Conservation (phyloP, 2,888 invertebrate genomes). For the Abrostola tripartita region DNA sequence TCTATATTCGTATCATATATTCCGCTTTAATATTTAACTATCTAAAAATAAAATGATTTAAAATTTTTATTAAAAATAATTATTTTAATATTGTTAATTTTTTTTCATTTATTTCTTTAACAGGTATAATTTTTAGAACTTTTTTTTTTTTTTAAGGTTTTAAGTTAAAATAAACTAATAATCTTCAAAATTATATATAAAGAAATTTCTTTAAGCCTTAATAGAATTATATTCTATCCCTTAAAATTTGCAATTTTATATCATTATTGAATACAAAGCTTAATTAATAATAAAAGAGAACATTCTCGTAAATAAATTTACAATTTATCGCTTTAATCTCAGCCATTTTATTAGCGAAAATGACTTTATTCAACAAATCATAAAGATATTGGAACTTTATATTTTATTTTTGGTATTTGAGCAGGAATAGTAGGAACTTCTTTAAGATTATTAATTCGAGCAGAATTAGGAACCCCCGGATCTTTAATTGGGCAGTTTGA, state of each 20-base stretch:
- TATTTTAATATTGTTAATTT: slow-evolving; percentile 66
- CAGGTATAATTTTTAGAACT: slow-evolving; percentile 74
- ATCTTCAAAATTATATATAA: slow-evolving; percentile 90
- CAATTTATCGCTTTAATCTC: slow-evolving; percentile 89
- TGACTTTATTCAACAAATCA: slow-evolving; percentile 92
- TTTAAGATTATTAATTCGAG: slow-evolving; percentile 91
- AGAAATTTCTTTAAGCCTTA: slow-evolving; percentile 89
- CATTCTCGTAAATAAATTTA: slow-evolving; percentile 89
- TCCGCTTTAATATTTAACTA: slow-evolving; percentile 83
- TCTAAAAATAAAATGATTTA: slow-evolving; percentile 82
- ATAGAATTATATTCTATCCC: slow-evolving; percentile 66
- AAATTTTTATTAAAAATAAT: slow-evolving; percentile 75
- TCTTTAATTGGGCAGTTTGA: slow-evolving; percentile 91
- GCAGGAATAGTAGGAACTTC: slow-evolving; percentile 91
- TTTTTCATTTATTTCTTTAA: slow-evolving; percentile 67
- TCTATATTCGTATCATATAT: slow-evolving; percentile 87
- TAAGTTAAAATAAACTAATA: slow-evolving; percentile 89
- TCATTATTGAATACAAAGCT: slow-evolving; percentile 87
- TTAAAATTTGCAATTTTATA: slow-evolving; percentile 90
- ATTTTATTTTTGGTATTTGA: slow-evolving; percentile 91
- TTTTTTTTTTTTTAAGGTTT: slow-evolving; percentile 83
- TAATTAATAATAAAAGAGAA: slow-evolving; percentile 85
- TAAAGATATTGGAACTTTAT: slow-evolving; percentile 93
- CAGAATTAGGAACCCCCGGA: slow-evolving; percentile 91
- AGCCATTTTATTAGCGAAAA: slow-evolving; percentile 90